Evolutionary conservation across 2,113 vertebrate genomes (phyloP), one percentile per base, ranked within the genome.

Genomic region (Nannobrachium achirus): DNA sequence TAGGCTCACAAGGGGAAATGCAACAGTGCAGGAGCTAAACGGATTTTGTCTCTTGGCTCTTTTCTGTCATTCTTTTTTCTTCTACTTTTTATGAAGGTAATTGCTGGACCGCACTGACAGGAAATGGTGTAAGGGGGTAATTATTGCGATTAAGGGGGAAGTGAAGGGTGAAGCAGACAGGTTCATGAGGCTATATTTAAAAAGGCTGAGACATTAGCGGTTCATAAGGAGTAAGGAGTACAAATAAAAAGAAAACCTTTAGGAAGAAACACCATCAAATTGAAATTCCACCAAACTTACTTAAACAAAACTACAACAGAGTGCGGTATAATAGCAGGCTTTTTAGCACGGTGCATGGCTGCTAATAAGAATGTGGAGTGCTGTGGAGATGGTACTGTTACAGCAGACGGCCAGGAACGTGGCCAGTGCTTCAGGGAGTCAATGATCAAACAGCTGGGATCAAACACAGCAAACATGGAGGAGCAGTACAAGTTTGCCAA

Each of bases 1-100:
- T 49, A 69, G 71, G 72, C 69, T 82, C 15, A 51, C 16, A 33
- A 65, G 76, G 83, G 73, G 78, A 78, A 75, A 50, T 33, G 69
- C 59, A 42, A 44, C 62, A 71, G 41, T 75, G 56, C 61, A 66
- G 77, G 44, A 79, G 69, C 74, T 75, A 9, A 77, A 79, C 61
- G 63, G 72, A 10, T 48, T 45, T 58, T 18, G 9, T 74, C 13
- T 74, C 7, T 50, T 69, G 62, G 58, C 39, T 69, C 33, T 56
- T 52, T 61, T 56, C 33, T 53, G 25, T 33, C 25, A 33, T 33
- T 33, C 41, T 38, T 50, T 48, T 42, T 13, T 46, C 58, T 51
- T 15, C 18, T 60, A 39, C 18, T 33, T 33, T 50, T 49, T 19
- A 39, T 33, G 19, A 63, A 51, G 18, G 16, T 52, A 67, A 73